Base-by-base conservation (phyloP, 2,888 invertebrate genomes). In the Syrphus vitripennis region DNA sequence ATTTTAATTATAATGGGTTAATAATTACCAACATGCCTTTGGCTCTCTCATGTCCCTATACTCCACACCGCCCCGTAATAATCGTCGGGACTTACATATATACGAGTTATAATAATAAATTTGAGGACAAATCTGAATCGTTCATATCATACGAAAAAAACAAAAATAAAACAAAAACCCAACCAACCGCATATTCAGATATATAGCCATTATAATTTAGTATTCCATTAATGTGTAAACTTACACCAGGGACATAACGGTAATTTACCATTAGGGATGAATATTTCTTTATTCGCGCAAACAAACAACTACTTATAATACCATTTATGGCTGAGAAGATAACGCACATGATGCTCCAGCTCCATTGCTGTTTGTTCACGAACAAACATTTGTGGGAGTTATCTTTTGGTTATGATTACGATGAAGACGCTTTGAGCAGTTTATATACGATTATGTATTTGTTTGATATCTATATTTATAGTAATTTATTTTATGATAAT, bases 221-320 rank as follows among this genome's bases (percentile, higher is more conserved):
- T 45, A 65, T 57, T 57, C 24, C 29, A 37, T 40, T 65, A 76
- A 80, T 80, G 83, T 76, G 29, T 40, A 61, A 77, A 72, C 67
- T 77, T 77, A 77, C 81, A 69, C 59, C 53, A 55, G 81, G 71
- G 84, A 79, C 21, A 45, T 14, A 37, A 69, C 48, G 14, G 69
- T 74, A 83, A 79, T 78, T 78, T 79, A 55, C 79, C 78, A 61
- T 65, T 21, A 45, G 83, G 78, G 83, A 69, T 53, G 72, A 78
- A 61, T 72, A 72, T 45, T 78, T 48, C 57, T 48, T 74, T 59
- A 71, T 59, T 59, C 61, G 55, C 42, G 34, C n/a, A 42, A 24
- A 5, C 19, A 65, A n/a, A 31, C 31, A 50, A 31, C 45, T 65
- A 67, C 59, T 59, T 42, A 45, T n/a, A n/a, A n/a, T 6, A 14